A percentile compares a stretch with the other conserved stretches of the same genome.
Evolutionary conservation across 2,888 invertebrate species (phyloP).

Genomic region (Rhagonycha fulva): DNA sequence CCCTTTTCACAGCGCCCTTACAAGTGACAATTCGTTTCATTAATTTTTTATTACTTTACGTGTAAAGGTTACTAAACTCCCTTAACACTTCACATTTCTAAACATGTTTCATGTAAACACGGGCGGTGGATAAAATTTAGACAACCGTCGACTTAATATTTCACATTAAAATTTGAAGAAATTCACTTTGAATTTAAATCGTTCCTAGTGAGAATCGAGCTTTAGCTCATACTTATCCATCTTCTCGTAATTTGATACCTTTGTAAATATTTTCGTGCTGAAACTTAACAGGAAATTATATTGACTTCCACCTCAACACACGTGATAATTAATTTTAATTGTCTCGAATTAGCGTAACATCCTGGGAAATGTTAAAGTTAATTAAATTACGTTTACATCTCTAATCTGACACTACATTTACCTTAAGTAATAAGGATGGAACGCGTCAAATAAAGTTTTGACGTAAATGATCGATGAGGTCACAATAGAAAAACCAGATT

Average conservation of each 20-base stretch:
- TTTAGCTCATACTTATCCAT: not conserved
- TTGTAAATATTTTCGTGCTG: not conserved
- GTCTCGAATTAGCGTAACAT: slow-evolving; percentile 8
- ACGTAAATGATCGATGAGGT: not conserved
- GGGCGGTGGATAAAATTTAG: not conserved
- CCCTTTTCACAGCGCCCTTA: slow-evolving; percentile 6
- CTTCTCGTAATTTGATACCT: not conserved
- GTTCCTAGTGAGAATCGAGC: not conserved
- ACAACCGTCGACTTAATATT: not conserved
- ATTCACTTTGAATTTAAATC: not conserved
- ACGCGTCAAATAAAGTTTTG: not conserved
- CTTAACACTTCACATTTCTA: not conserved
- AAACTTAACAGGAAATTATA: not conserved
- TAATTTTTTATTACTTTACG: slow-evolving; percentile 26
- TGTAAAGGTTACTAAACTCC: slow-evolving; percentile 17
- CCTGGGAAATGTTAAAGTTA: slow-evolving; percentile 4
- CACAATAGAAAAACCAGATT: not conserved
- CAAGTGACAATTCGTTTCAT: slow-evolving; percentile 20
- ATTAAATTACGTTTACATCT: slow-evolving; percentile 10
- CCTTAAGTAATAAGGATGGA: not conserved
- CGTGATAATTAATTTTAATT: slow-evolving; percentile 11
- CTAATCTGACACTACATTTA: slow-evolving; percentile 2
- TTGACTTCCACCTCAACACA: not conserved
- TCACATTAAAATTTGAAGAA: not conserved
- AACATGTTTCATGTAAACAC: not conserved